Evolutionary conservation across 2,888 invertebrate genomes (phyloP), one percentile per base, ranked within the genome.

Genomic region (Choreutis nemorana): DNA sequence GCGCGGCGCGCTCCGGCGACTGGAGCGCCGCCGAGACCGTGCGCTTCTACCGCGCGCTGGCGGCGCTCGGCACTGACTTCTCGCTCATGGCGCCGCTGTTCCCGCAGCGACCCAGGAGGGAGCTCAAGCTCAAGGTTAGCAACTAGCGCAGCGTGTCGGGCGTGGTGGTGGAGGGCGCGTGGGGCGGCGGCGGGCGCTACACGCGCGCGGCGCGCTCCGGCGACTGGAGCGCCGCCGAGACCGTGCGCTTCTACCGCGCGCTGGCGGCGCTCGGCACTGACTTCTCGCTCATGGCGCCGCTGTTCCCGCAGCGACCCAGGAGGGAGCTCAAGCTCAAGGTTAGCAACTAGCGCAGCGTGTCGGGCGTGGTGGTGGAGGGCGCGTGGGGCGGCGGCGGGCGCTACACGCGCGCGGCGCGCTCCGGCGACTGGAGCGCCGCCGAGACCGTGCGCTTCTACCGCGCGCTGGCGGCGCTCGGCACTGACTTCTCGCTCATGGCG

Each of bases 31-130:
- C 82, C 34, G 94, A 96, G 54, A 96, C 95, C 0, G 75, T 91
- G n/a, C 87, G 89, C 41, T 97, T 97, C 70, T 97, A 95, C 68
- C 85, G 90, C 47, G 94, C 94, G 1, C 68, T 97, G 6, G 93
- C 91, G 44, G 88, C 89, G 5, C 83, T 96, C 28, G 97, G 97
- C 0, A 94, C 96, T 0, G 97, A 97, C 77, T 97, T 97, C 66
- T 86, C 91, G 3, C 68, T 95, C 29, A 96, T 97, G 92, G 82
- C 87, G 35, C 83, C 86, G 28, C 70, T 93, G 23, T 95, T 96
- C 70, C 89, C 92, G 0, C 84, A 85, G 23, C 81, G 96, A 34
- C 86, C 84, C 0, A 72, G 97, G 8, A 73, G 85, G 30, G 95
- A 97, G 48, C 73, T 97, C 6, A 97, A 97, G 64, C 71, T 90